Percentiles rank a stretch among this genome's conserved stretches.
phyloP scores from a whole-genome alignment of 2,888 invertebrate species.

The Hypomecis atomaria region DNA sequence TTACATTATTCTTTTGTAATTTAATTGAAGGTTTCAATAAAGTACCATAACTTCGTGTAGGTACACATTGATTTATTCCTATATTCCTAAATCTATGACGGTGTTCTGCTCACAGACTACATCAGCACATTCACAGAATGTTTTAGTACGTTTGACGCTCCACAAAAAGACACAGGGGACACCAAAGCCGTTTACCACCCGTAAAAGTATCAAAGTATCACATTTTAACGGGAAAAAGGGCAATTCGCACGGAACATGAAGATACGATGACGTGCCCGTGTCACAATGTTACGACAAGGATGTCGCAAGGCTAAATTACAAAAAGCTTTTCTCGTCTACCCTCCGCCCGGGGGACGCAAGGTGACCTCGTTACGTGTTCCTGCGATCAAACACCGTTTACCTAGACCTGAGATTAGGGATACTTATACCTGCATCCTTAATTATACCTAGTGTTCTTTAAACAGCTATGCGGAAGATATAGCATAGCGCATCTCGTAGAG shows the following conservation, averaged over 20 bases:
- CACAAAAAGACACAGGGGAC: conserved; percentile 6
- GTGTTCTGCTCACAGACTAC: no score
- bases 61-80: no score
- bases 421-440: conserved; percentile 9
- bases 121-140: no score
- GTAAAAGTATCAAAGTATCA: conserved; percentile 33
- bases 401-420: conserved; percentile 59
- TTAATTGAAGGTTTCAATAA: no score
- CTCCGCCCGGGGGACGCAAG: conserved; percentile 53
- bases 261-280: conserved; percentile 48
- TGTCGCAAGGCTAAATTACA: conserved; percentile 58
- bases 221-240: conserved; percentile 39
- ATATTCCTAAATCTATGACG: no score
- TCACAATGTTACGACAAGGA: conserved; percentile 57
- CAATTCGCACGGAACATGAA: conserved; percentile 41
- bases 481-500: no score
- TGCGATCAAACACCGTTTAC: conserved; percentile 64
- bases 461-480: no score
- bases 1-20: no score
- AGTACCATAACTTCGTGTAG: no score
- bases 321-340: conserved; percentile 68
- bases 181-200: conserved; percentile 21
- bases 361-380: conserved; percentile 59
- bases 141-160: background rate
- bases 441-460: background rate